phyloP scores from a whole-genome alignment of 2,113 vertebrate genomes.

The Hyaena hyaena region DNA sequence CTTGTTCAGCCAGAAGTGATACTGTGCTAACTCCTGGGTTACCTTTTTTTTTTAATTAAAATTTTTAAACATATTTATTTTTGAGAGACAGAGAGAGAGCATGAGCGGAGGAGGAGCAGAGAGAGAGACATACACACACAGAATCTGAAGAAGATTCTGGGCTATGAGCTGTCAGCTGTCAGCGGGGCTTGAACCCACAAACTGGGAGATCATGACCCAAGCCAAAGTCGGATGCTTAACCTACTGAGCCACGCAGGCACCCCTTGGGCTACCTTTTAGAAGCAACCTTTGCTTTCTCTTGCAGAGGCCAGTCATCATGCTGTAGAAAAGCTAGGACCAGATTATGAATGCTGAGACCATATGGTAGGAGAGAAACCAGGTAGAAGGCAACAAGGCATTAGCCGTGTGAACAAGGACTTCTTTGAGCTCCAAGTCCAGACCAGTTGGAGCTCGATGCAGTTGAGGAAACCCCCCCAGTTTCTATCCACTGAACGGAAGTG shows the following conservation, averaged over 20 bases:
- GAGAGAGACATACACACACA: too few species aligned
- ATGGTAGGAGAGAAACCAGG: background rate
- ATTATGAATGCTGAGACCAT: background rate
- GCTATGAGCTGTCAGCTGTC: too few species aligned
- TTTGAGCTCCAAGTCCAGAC: background rate
- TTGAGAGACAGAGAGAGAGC: too few species aligned
- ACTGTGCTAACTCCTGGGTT: background rate
- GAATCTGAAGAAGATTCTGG: too few species aligned
- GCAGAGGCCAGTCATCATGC: background rate
- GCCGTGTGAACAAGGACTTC: rapidly evolving
- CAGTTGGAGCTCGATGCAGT: too few species aligned
- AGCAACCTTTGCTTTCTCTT: background rate
- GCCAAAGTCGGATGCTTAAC: too few species aligned
- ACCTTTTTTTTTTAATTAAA: background rate
- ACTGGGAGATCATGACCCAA: too few species aligned
- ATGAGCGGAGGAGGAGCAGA: too few species aligned
- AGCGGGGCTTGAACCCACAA: too few species aligned
- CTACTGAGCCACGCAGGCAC: too few species aligned
- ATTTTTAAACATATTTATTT: too few species aligned
- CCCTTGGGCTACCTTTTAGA: background rate
- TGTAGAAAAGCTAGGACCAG: background rate
- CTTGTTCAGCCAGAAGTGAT: background rate
- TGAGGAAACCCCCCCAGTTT: rapidly evolving
- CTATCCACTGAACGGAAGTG: background rate
- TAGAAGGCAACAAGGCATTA: rapidly evolving